Evolutionary conservation across 2,888 invertebrate genomes (phyloP).

Genomic region (Napeogenes inachia): DNA sequence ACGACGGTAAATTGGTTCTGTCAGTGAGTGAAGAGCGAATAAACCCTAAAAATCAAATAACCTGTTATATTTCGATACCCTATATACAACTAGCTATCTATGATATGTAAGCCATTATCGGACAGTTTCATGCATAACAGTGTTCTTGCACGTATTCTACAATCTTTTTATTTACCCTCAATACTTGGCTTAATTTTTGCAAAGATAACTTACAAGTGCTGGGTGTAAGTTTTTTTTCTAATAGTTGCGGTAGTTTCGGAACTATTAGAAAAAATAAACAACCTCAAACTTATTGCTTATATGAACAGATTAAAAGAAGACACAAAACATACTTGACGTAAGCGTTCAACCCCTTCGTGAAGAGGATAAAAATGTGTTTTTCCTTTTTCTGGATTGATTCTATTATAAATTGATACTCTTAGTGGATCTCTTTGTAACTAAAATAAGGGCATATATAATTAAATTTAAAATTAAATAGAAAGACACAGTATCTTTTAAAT

Average conservation of each 20-base stretch:
- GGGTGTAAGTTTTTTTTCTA: too few relatives aligned
- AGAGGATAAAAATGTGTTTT: conserved; percentile 50
- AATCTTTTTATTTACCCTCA: too few relatives aligned
- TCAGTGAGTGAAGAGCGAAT: conserved; percentile 72
- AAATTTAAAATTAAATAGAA: too few relatives aligned
- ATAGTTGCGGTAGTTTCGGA: too few relatives aligned
- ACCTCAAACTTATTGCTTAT: neutral
- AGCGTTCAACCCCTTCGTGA: conserved; percentile 58
- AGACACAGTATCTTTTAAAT: too few relatives aligned
- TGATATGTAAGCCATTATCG: neutral
- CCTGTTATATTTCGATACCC: too few relatives aligned
- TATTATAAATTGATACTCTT: conserved; percentile 46
- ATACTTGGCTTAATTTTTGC: too few relatives aligned
- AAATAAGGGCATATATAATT: conserved; percentile 25
- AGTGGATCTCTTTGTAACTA: conserved; percentile 58
- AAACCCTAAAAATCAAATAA: conserved; percentile 48
- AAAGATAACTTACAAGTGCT: too few relatives aligned
- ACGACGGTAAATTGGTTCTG: conserved; percentile 66
- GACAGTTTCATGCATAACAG: too few relatives aligned
- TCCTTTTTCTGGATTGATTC: conserved; percentile 53
- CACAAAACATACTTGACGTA: conserved; percentile 49
- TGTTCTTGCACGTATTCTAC: too few relatives aligned
- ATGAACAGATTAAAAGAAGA: neutral
- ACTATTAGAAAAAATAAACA: too few relatives aligned
- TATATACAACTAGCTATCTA: too few relatives aligned